Conservation (phyloP, 37 sponge, comb jelly and placozoan species). For the Beroe ovata region DNA sequence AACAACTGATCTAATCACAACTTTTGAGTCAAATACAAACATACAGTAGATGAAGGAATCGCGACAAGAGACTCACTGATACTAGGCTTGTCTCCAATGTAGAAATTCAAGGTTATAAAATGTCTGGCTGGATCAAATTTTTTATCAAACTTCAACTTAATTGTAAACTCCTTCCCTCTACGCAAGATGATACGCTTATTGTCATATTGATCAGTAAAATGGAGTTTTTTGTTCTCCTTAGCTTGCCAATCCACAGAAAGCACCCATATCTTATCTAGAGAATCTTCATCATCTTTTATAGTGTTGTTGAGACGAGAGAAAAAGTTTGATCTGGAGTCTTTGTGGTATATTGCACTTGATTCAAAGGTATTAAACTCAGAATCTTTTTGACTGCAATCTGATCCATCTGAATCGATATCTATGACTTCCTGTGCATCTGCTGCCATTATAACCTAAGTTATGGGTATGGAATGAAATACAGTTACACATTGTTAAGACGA, state of each 20-base stretch:
- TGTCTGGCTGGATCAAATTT: slow-evolving; percentile 25
- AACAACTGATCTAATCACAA: too few relatives aligned
- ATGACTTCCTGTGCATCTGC: slow-evolving; percentile 46
- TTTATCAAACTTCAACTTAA: slow-evolving; percentile 53
- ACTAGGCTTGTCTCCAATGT: slow-evolving; percentile 39
- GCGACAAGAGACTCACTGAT: slow-evolving; percentile 63
- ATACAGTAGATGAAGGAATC: too few relatives aligned
- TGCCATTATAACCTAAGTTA: not conserved
- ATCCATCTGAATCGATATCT: slow-evolving; percentile 58
- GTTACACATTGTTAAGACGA: too few relatives aligned
- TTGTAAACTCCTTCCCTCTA: slow-evolving; percentile 38
- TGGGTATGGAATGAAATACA: not conserved
- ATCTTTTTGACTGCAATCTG: not conserved
- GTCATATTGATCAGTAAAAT: slow-evolving; percentile 45
- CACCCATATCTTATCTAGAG: slow-evolving; percentile 18
- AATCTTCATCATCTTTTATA: slow-evolving; percentile 10
- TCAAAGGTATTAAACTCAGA: slow-evolving; percentile 32
- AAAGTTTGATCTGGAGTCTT: not conserved
- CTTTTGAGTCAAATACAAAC: too few relatives aligned
- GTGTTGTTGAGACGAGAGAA: slow-evolving; percentile 63
- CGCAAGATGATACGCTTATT: slow-evolving; percentile 25
- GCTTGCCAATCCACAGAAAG: slow-evolving; percentile 8
- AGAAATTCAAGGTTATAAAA: slow-evolving; percentile 9
- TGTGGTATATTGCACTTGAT: slow-evolving; percentile 34
- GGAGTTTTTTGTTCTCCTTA: not conserved